Conservation (phyloP, 1,140 invertebrate genomes). For the Anoplophora glabripennis region DNA sequence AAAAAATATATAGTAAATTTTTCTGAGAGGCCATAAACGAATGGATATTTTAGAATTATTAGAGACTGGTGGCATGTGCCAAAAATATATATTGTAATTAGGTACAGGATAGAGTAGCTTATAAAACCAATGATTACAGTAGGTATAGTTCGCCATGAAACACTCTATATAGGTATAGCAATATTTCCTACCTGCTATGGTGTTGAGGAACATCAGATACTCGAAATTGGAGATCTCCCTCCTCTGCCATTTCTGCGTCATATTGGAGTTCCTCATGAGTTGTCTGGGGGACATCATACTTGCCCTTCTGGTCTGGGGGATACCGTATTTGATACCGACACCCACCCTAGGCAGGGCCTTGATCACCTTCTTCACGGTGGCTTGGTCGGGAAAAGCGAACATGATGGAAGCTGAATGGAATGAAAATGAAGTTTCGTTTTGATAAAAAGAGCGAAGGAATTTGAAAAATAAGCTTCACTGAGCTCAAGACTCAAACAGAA, state of each 20-base stretch:
- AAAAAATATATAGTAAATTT: no score
- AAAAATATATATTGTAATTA: no score
- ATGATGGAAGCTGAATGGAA: conserved; percentile 90
- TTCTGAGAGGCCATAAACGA: no score
- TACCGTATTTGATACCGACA: conserved; percentile 99
- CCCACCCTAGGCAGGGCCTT: conserved; percentile 96
- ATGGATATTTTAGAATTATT: no score
- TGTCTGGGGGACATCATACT: conserved; percentile 98
- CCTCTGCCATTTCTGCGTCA: conserved; percentile 99
- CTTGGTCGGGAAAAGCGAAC: conserved; percentile 96
- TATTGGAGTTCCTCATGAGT: conserved; percentile 97
- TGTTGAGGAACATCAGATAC: conserved; percentile 99
- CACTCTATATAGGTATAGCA: no score
- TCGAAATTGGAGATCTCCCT: conserved; percentile 99
- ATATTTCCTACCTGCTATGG: conserved; percentile 83
- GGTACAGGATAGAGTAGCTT: no score
- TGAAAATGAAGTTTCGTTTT: conserved; percentile 30
- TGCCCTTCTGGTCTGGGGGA: conserved; percentile 93
- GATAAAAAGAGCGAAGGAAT: neutral
- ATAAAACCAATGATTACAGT: no score
- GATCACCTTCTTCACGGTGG: conserved; percentile 97
- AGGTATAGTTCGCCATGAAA: no score
- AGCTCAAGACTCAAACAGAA: no score
- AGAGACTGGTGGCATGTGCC: no score
- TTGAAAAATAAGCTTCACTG: neutral